phyloP scores from a whole-genome alignment of 1,140 invertebrate species.

The Andricus grossulariae region DNA sequence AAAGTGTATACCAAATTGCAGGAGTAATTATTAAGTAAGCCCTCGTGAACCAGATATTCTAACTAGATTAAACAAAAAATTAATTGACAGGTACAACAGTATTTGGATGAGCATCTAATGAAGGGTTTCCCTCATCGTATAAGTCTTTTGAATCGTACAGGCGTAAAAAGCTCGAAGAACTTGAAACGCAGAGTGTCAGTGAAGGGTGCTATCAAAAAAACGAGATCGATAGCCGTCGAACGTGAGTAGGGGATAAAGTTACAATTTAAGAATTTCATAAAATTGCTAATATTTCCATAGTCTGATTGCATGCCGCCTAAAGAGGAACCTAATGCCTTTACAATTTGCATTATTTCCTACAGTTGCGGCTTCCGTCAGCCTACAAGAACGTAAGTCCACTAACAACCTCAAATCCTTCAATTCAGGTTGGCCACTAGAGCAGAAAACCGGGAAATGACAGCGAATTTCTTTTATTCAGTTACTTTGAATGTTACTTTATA shows the following conservation, averaged over 20 bases:
- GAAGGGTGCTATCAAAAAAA: constrained; percentile 91
- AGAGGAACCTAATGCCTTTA: constrained; percentile 49
- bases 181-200: constrained; percentile 87
- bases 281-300: constrained; percentile 39
- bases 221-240: constrained; percentile 89
- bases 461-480: constrained; percentile 28
- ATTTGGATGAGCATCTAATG: constrained; percentile 90
- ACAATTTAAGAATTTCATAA: background rate
- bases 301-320: constrained; percentile 55
- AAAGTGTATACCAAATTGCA: no score
- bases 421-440: background rate
- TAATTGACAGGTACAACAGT: constrained; percentile 84
- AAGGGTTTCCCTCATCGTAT: constrained; percentile 86
- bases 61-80: no score
- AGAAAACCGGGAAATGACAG: background rate
- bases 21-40: no score
- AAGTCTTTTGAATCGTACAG: constrained; percentile 78
- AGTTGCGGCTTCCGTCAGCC: constrained; percentile 55
- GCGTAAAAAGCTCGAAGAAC: constrained; percentile 75
- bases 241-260: constrained; percentile 77
- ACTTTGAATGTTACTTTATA: background rate
- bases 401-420: constrained; percentile 37
- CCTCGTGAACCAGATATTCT: no score
- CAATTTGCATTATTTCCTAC: constrained; percentile 58
- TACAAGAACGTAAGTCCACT: constrained; percentile 67